Percentiles rank a stretch among this genome's conserved stretches.
phyloP scores from a whole-genome alignment of 23 tunicate genomes.

The Trididemnum nubilum region DNA sequence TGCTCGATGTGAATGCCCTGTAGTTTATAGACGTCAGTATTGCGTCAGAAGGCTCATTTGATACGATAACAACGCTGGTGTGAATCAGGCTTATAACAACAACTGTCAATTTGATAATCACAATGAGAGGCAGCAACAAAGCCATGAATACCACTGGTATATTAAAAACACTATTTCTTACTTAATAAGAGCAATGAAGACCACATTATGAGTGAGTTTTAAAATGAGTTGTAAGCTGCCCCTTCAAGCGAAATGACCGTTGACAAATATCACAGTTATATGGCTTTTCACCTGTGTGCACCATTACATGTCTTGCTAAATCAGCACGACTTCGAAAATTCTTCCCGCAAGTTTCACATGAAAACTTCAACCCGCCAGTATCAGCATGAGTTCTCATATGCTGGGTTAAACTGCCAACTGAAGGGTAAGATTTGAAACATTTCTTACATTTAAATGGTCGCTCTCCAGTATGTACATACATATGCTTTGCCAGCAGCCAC shows the following conservation, averaged over 20 bases:
- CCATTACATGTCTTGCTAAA: neutral
- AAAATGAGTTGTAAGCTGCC: neutral
- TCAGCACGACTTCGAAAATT: constrained; percentile 3
- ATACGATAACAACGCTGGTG: too few relatives aligned
- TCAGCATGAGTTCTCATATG: constrained; percentile 7
- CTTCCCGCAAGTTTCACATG: neutral
- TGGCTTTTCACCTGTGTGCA: neutral
- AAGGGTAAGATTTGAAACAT: neutral
- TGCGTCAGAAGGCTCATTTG: too few relatives aligned
- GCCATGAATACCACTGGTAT: neutral
- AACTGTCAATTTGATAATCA: too few relatives aligned
- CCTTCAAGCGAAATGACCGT: neutral
- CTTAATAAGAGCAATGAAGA: neutral
- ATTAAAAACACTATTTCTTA: neutral
- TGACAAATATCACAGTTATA: neutral
- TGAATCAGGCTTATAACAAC: too few relatives aligned
- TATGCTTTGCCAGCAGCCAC: constrained; percentile 2
- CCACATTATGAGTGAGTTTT: too few relatives aligned
- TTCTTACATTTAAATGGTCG: neutral
- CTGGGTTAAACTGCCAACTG: neutral
- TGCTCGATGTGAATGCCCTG: too few relatives aligned
- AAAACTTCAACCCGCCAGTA: neutral
- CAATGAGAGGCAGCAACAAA: too few relatives aligned
- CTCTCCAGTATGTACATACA: neutral
- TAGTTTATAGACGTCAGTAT: too few relatives aligned